Conservation (phyloP, 2,113 vertebrate species). For the Ceyx melanurus region DNA sequence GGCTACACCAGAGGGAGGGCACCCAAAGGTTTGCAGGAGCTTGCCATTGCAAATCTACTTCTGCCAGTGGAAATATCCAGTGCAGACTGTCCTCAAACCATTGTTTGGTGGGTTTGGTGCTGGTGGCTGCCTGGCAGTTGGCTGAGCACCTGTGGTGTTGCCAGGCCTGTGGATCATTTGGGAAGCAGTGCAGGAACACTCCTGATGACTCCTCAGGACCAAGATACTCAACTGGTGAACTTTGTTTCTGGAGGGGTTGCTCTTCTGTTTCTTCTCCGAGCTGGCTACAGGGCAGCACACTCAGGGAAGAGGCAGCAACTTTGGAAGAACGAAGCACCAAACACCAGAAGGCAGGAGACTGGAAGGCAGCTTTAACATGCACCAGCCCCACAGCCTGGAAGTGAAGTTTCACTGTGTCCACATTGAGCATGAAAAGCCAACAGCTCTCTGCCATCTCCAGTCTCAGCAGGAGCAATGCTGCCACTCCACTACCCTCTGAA, state of each 20-base stretch:
- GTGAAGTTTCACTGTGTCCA: background rate
- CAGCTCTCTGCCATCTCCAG: background rate
- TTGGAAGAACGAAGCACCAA: background rate
- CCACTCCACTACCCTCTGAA: background rate
- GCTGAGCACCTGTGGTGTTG: background rate
- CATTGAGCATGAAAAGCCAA: background rate
- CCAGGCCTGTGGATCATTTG: background rate
- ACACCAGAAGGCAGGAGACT: background rate
- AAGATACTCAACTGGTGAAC: background rate
- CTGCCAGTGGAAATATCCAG: background rate
- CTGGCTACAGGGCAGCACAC: background rate
- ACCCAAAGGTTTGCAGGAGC: background rate
- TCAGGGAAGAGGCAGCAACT: background rate
- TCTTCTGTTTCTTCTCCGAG: background rate
- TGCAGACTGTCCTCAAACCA: background rate
- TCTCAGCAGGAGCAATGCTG: background rate
- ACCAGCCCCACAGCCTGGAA: background rate
- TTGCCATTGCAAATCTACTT: background rate
- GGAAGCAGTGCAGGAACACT: rapidly evolving
- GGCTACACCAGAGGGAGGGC: background rate
- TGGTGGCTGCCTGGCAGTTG: background rate
- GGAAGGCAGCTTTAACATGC: background rate
- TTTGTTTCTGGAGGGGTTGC: background rate
- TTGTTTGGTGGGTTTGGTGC: background rate
- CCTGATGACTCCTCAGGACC: background rate